Percentiles rank a stretch among this genome's conserved stretches.
phyloP scores from a whole-genome alignment of 2,888 invertebrate genomes.

The Epistrophella euchroma region DNA sequence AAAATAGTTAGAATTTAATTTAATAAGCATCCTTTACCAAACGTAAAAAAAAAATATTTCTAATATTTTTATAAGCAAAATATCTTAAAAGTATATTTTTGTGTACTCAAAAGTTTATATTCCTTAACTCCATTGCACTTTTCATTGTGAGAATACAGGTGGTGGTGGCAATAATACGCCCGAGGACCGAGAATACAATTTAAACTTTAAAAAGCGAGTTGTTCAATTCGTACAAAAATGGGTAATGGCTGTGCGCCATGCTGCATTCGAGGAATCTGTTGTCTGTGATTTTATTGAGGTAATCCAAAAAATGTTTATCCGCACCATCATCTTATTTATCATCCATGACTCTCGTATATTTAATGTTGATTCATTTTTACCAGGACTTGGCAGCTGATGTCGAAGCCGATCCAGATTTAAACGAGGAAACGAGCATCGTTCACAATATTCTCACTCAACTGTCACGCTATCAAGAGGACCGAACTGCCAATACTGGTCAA shows the following conservation, averaged over 20 bases:
- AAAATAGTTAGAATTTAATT: too few relatives aligned
- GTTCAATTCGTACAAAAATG: slow-evolving; percentile 91
- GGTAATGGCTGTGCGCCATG: slow-evolving; percentile 89
- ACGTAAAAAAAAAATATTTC: too few relatives aligned
- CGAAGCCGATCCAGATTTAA: slow-evolving; percentile 87
- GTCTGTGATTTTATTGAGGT: slow-evolving; percentile 90
- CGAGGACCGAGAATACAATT: slow-evolving; percentile 87
- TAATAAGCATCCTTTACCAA: too few relatives aligned
- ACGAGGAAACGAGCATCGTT: slow-evolving; percentile 89
- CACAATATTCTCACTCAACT: slow-evolving; percentile 88
- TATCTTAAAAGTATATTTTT: background rate
- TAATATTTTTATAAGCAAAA: too few relatives aligned
- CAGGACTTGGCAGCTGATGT: slow-evolving; percentile 89
- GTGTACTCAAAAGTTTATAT: background rate
- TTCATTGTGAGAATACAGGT: slow-evolving; percentile 84
- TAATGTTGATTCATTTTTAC: slow-evolving; percentile 10
- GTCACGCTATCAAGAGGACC: slow-evolving; percentile 86
- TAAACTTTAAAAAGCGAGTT: slow-evolving; percentile 90
- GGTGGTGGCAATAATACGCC: slow-evolving; percentile 82
- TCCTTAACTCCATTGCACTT: slow-evolving; percentile 85
- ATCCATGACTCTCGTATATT: background rate
- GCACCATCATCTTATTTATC: background rate
- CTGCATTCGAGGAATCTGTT: slow-evolving; percentile 90
- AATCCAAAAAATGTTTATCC: background rate
- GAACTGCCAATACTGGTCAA: slow-evolving; percentile 86